phyloP scores from a whole-genome alignment of 2,888 invertebrate species.

The Drosophila tripunctata region DNA sequence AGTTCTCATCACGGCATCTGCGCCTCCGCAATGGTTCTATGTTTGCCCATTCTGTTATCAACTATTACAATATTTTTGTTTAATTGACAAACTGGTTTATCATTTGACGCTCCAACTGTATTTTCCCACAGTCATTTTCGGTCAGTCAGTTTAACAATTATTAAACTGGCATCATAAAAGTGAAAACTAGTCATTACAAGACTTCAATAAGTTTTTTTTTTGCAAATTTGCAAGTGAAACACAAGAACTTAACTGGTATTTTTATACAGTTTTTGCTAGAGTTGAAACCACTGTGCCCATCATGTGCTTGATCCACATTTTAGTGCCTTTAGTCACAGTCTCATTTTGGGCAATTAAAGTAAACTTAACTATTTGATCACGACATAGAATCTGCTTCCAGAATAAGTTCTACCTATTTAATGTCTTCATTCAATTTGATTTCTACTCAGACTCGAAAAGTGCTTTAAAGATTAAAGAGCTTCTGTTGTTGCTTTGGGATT shows the following conservation, averaged over 20 bases:
- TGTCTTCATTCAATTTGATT: conserved; percentile 44
- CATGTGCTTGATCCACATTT: conserved; percentile 26
- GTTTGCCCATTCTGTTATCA: conserved; percentile 75
- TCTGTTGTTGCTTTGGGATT: conserved; percentile 52
- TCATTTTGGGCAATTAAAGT: conserved; percentile 46
- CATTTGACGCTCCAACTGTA: conserved; percentile 77
- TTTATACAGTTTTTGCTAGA: not conserved
- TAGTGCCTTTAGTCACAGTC: conserved; percentile 30
- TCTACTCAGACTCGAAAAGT: conserved; percentile 29
- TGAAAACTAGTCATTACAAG: not conserved
- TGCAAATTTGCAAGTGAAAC: not conserved
- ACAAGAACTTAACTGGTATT: not conserved
- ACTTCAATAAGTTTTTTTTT: no score
- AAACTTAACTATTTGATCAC: conserved; percentile 54
- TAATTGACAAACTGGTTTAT: conserved; percentile 80
- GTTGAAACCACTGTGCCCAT: conserved; percentile 10
- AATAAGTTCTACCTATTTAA: conserved; percentile 33
- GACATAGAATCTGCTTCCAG: conserved; percentile 58
- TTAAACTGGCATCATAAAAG: conserved; percentile 20
- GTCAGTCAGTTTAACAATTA: conserved; percentile 50
- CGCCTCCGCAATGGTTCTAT: conserved; percentile 33
- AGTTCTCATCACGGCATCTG: conserved; percentile 68
- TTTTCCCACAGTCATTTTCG: conserved; percentile 75
- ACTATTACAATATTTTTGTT: conserved; percentile 78
- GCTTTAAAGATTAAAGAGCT: conserved; percentile 71